phyloP scores from a whole-genome alignment of 2,797 vertebrate species.

The Enteromius thamalakanensis region DNA sequence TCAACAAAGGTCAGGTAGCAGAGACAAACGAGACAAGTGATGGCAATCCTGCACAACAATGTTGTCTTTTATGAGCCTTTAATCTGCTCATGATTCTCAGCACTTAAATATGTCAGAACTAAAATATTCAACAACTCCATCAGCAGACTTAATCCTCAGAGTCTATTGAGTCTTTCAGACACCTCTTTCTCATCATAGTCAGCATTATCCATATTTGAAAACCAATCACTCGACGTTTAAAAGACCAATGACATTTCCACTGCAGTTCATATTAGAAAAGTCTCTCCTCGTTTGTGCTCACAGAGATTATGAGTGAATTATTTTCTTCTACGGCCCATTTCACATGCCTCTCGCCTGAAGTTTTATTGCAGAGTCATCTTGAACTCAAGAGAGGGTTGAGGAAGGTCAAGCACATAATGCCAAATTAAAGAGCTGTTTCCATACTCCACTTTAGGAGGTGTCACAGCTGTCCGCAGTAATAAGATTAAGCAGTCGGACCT shows the following conservation, averaged over 20 bases:
- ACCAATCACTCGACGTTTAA: not conserved
- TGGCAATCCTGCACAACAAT: not conserved
- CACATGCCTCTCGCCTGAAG: not conserved
- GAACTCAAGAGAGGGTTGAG: slow-evolving; percentile 20
- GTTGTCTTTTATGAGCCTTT: slow-evolving; percentile 8
- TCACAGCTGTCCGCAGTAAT: not conserved
- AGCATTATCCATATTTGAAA: not conserved
- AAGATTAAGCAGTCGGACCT: slow-evolving; percentile 27
- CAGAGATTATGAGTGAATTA: slow-evolving; percentile 1
- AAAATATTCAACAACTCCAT: slow-evolving; percentile 21
- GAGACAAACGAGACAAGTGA: not conserved
- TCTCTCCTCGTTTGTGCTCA: not conserved
- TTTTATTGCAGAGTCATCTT: slow-evolving; percentile 27
- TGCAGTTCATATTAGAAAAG: slow-evolving; percentile 6
- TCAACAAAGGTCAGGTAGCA: not conserved
- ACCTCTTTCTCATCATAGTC: not conserved
- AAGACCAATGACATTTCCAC: slow-evolving; percentile 17
- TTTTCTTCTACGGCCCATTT: slow-evolving; percentile 4
- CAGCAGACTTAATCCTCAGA: slow-evolving; percentile 11
- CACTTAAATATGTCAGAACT: not conserved
- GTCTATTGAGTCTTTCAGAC: not conserved
- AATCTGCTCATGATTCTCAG: slow-evolving; percentile 7
- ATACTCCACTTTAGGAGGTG: slow-evolving; percentile 1
- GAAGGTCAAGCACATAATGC: slow-evolving; percentile 25
- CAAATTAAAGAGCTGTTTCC: slow-evolving; percentile 29